Evolutionary conservation across 2,797 vertebrate species (phyloP), one percentile per base, ranked within the genome.

Genomic region (Monodelphis domestica): DNA sequence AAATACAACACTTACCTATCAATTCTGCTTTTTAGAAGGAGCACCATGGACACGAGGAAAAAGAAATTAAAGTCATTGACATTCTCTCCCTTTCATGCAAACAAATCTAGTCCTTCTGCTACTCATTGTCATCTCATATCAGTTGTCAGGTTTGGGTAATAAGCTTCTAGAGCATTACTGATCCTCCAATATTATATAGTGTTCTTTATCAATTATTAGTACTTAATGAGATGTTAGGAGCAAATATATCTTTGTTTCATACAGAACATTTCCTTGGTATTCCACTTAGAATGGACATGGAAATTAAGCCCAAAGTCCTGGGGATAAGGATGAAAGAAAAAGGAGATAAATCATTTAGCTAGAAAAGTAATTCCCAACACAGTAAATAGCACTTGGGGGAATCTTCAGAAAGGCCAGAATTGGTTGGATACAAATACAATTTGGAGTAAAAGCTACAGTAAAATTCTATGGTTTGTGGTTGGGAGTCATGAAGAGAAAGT

Each of bases 341-440:
- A 90, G 17, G 30, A 90, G 50, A 52, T 51, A 94, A 88, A 30
- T 29, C 4, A 28, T n/a, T 93, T 89, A 50, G 51, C 33, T 90
- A 54, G 4, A 51, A 95, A 14, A 55, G n/a, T 84, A 93, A 89
- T 90, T 4, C 2, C 1, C 55, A 54, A 38, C 92, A 38, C n/a
- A 91, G 89, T 91, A 91, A 12, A 52, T 4, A 63, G 50, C 52
- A 5, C 88, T 90, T 89, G 53, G n/a, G 50, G 53, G 84, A 54
- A 17, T 90, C 94, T 95, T 91, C 28, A 91, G 30, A 53, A 14
- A 90, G 91, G 17, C 89, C 59, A 24, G 91, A 53, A 59, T 94
- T 29, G 91, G 7, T 89, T 88, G 21, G 78, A 12, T 5, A 89
- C 14, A 92, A 14, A 33, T 45, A 56, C 12, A 88, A 88, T 84